Evolutionary conservation across 2,113 vertebrate genomes (phyloP), one percentile per base, ranked within the genome.

Genomic region (Pionites leucogaster): DNA sequence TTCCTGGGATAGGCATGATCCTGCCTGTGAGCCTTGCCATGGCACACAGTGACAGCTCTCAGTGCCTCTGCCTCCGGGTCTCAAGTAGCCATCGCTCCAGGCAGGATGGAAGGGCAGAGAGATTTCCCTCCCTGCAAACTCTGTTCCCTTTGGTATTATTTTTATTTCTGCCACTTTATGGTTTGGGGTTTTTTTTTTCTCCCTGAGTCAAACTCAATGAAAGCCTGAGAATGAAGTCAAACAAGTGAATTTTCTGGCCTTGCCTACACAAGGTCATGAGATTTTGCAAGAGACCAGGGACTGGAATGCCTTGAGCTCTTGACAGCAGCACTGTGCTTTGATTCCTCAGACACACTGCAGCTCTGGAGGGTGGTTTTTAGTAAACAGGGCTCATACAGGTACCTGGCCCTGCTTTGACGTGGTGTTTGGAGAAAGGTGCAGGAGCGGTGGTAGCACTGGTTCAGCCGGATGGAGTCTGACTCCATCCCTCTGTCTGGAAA

Each of bases 391-490:
- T 90, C 13, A 0, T 33, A 28, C 64, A 71, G 76, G 92, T 55
- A 25, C 86, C 80, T 81, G 80, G 82, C 76, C 76, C 63, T n/a
- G 75, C 74, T 86, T 7, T 46, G 84, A n/a, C n/a, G 11, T 39
- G 52, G 77, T 27, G 79, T n/a, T 90, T 86, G 88, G 78, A 12
- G 25, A 31, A 74, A 94, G 88, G 80, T 78, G 86, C 82, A 4
- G 92, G 86, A 95, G 91, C 59, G 3, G 95, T 63, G 87, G 95
- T 69, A 96, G 90, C 95, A 95, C 96, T 94, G 96, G 96, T 96
- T 96, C 15, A n/a, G 87, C 95, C 28, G 2, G 95, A 46, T 89
- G 91, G 88, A 92, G 89, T 50, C 87, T 55, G 93, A 63, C 93
- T 95, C 85, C 88, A 67, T 86, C 68, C 82, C 77, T 93, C 90